phyloP scores from a whole-genome alignment of 2,888 invertebrate species.

The Petrolisthes cinctipes region DNA sequence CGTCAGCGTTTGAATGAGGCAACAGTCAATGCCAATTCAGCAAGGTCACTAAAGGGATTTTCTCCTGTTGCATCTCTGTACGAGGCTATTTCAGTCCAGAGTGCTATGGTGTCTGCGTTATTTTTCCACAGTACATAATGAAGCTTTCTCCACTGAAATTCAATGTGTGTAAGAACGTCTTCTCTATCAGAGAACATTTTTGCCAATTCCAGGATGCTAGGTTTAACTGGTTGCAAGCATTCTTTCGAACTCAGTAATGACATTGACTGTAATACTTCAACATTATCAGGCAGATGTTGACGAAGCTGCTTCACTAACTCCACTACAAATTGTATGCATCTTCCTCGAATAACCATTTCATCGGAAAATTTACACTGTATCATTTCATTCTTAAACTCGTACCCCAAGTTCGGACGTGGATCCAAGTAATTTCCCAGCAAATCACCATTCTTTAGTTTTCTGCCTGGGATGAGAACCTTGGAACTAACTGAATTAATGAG shows the following conservation, averaged over 20 bases:
- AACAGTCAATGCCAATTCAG: no score
- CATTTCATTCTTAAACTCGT: conserved; percentile 19
- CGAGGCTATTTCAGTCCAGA: no score
- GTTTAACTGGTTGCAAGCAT: not conserved
- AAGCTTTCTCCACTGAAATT: not conserved
- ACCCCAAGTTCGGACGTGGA: conserved; percentile 14
- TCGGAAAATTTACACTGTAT: conserved; percentile 18
- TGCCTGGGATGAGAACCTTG: conserved; percentile 17
- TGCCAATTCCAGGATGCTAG: not conserved
- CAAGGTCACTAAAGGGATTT: no score
- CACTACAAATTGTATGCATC: conserved; percentile 6
- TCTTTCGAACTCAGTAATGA: conserved; percentile 12
- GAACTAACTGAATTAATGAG: not conserved
- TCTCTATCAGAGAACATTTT: not conserved
- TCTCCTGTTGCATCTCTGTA: no score
- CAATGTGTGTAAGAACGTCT: not conserved
- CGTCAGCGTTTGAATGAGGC: no score
- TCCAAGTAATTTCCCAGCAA: not conserved
- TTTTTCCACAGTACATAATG: conserved; percentile 4
- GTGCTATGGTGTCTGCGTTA: not conserved
- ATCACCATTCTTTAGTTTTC: not conserved
- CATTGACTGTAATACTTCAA: conserved; percentile 5
- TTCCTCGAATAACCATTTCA: conserved; percentile 10
- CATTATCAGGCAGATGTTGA: conserved; percentile 16
- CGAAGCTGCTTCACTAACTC: conserved; percentile 14